Base-by-base conservation (phyloP, 2,888 invertebrate species). In the Chelonus formosanus region DNA sequence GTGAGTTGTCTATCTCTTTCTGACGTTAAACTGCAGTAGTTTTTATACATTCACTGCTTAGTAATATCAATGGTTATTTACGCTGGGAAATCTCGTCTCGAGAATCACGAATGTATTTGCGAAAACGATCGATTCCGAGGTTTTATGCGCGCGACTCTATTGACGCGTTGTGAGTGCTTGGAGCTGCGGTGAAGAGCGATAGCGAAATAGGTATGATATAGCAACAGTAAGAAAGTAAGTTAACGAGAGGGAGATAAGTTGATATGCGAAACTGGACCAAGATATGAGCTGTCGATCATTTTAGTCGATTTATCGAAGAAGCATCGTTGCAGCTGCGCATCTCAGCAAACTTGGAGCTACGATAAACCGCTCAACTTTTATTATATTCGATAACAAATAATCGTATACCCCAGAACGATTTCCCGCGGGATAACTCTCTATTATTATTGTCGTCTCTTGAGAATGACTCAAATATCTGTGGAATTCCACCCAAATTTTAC, bases 291-390 rank as follows among this genome's bases (percentile, higher is more conserved):
- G 68, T 72, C 71, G 56, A 65, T 67, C 69, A 69, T 67, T 70
- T 45, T 66, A 59, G 47, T 59, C 77, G 5, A 45, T 45, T 59
- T 59, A 59, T 59, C 48, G 58, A 35, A 35, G 47, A 7, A 59
- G 45, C 48, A 48, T 59, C 48, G 58, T 74, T 76, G 75, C 76
- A 76, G 76, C 76, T 71, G 71, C 65, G 63, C 64, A 57, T n/a
- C 5, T n/a, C 34, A 7, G 36, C 35, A 10, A 35, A 32, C 36
- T n/a, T 36, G n/a, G 10, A n/a, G 31, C 5, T 5, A 34, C 10
- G 54, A 54, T 47, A 47, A 58, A 45, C 3, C 47, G 35, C 20
- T 47, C 48, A 56, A 56, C 56, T 63, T 63, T 63, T 63, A 63
- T 63, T 20, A 20, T 20, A 34, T 50, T 8, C 56, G 63, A 63